These are phyloP conservation scores for Alethe castanea DNA, from an alignment of 2,113 vertebrate species.

Conservation along the genomic window DNA sequence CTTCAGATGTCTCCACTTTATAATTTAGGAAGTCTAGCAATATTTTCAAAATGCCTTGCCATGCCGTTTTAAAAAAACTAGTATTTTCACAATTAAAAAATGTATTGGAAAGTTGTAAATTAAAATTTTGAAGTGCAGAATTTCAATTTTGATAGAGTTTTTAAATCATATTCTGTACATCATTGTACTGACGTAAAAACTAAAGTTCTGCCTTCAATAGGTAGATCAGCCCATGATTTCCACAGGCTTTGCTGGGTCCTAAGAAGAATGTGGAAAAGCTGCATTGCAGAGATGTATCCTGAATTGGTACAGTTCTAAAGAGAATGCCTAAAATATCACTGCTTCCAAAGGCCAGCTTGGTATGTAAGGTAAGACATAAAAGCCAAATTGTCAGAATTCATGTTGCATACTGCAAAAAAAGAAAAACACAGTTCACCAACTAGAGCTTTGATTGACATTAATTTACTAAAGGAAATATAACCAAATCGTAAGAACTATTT, in stretches of 20 bases:
- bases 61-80: background rate
- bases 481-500: background rate
- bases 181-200: background rate
- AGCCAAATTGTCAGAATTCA: background rate
- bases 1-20: conserved; percentile 33
- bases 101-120: background rate
- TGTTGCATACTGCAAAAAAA: background rate
- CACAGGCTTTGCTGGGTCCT: background rate
- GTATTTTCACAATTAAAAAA: background rate
- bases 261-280: background rate
- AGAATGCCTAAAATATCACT: background rate
- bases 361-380: background rate
- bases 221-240: rapidly evolving
- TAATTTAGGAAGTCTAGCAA: conserved; percentile 40
- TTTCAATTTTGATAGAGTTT: background rate
- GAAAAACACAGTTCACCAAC: background rate
- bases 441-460: background rate
- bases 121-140: background rate
- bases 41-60: background rate
- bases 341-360: background rate
- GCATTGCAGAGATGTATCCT: background rate
- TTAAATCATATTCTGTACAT: background rate
- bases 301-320: background rate
- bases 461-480: background rate
- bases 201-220: background rate